Evolutionary conservation across 2,888 invertebrate species (phyloP), one percentile per base, ranked within the genome.

Genomic region (Philonicus albiceps): DNA sequence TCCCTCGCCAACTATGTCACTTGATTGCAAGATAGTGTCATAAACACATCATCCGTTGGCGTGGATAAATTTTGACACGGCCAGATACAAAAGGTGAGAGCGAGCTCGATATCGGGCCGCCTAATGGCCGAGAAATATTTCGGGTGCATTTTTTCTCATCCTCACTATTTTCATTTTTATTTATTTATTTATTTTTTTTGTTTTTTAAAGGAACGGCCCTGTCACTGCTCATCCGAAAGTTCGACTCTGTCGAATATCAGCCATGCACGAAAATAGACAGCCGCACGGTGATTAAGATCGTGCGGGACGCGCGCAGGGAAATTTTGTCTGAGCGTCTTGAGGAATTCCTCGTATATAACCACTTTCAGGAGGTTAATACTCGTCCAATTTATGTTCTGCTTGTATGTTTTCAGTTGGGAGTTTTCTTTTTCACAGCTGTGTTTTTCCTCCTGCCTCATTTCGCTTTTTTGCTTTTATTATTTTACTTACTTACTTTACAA

Each of bases 211-310:
- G 73, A 84, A 83, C 64, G 22, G 55, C 84, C 84, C 84, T 84
- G 73, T 73, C 84, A 84, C 64, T 64, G 64, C 55, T 73, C 84
- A 73, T 84, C 84, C 30, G 27, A 64, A 84, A 84, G 84, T 84
- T 84, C 84, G 84, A 73, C 85, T 75, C 85, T 75, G 75, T 85
- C 85, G 85, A 85, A 85, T 85, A 85, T 85, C 75, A 85, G 75
- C 75, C 49, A 85, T 85, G 75, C 85, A 85, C 85, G 43, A 75
- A 75, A 85, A 85, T 85, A 85, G 85, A 74, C 74, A 75, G 74
- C 64, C 85, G 75, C 49, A 34, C 53, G 11, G 11, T 75, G 75
- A 85, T 75, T 85, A 85, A 85, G 53, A 85, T 85, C 73, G 55
- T 75, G 43, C 53, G 74, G 31, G 22, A 30, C 74, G 74, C 27